These are phyloP conservation scores for Orientallactaga bullata DNA, from an alignment of 2,113 vertebrate genomes.

Conservation along the genomic window DNA sequence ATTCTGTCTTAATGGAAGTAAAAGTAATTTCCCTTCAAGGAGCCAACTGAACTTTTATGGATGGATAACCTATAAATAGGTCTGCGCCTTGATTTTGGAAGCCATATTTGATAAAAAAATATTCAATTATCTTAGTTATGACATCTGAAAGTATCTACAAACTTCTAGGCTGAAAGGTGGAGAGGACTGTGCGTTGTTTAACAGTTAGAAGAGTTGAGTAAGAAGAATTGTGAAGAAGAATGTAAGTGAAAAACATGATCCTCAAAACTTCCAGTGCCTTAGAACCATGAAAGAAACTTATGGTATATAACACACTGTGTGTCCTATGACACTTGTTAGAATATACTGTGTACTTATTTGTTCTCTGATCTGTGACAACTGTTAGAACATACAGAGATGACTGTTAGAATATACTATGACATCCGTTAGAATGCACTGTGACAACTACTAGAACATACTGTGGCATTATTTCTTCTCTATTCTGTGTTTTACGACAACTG, in stretches of 20 bases:
- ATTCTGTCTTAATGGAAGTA: not conserved
- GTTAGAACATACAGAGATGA: no score
- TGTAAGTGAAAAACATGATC: not conserved
- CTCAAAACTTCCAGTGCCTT: not conserved
- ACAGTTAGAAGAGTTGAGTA: not conserved
- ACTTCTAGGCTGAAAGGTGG: not conserved
- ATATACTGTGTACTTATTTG: no score
- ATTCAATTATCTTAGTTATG: not conserved
- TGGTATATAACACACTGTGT: no score
- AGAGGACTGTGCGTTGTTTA: not conserved
- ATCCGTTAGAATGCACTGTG: no score
- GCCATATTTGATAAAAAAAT: not conserved
- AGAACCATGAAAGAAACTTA: not conserved
- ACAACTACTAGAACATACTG: no score
- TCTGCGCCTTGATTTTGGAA: not conserved
- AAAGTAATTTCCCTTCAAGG: not conserved
- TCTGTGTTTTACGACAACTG: no score
- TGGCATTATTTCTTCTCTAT: no score
- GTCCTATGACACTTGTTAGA: no score
- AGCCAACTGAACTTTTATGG: not conserved
- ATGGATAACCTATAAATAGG: not conserved
- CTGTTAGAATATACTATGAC: no score
- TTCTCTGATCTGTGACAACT: no score
- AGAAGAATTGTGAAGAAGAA: not conserved
- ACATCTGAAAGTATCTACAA: not conserved